phyloP scores from a whole-genome alignment of 2,113 vertebrate genomes.

The Eubucco bourcierii region DNA sequence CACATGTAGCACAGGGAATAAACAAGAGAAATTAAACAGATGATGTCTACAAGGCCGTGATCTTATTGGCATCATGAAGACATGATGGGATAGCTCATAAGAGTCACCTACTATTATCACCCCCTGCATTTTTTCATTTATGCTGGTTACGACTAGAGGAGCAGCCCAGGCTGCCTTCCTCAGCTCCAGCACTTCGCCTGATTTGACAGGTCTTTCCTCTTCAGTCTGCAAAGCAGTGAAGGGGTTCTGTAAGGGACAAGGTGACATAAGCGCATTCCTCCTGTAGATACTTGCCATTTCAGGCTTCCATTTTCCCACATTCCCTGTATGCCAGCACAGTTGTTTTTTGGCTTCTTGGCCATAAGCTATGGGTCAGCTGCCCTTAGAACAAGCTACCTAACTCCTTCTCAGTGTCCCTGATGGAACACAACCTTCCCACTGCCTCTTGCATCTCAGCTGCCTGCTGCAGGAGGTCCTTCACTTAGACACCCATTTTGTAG shows the following conservation, averaged over 20 bases:
- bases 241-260: neutral
- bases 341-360: neutral
- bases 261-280: neutral
- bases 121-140: neutral
- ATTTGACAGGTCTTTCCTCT: neutral
- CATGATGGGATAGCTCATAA: neutral
- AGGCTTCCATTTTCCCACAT: neutral
- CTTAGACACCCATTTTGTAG: no score
- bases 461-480: neutral
- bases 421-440: neutral
- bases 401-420: neutral
- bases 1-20: no score
- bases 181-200: neutral
- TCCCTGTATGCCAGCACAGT: neutral
- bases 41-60: no score
- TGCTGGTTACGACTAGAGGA: neutral
- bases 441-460: neutral
- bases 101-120: neutral
- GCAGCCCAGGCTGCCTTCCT: neutral
- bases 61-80: no score
- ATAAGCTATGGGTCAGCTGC: neutral
- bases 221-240: neutral
- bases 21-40: no score
- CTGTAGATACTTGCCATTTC: neutral
- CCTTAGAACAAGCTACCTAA: neutral